These are phyloP conservation scores for Pluvianellus socialis DNA, from an alignment of 2,113 vertebrate species.

Conservation along the genomic window DNA sequence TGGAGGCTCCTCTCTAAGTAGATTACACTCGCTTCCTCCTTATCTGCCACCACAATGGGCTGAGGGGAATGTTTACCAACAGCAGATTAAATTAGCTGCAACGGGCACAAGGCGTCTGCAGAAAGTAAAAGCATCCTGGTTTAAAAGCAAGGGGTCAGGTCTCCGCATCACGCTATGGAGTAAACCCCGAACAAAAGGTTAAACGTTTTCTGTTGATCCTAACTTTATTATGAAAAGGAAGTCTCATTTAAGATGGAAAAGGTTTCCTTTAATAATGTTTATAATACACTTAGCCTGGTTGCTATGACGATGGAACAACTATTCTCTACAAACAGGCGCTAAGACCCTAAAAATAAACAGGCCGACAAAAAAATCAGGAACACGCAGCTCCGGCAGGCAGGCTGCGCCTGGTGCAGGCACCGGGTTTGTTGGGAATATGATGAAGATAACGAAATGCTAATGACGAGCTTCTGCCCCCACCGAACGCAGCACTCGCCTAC, in stretches of 20 bases:
- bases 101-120: accelerated
- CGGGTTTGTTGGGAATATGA: accelerated
- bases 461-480: neutral
- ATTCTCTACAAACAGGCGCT: constrained; percentile 51
- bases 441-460: neutral
- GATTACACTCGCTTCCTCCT: neutral
- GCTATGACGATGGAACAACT: constrained; percentile 60
- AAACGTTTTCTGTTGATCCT: neutral
- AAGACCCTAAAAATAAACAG: constrained; percentile 62
- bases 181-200: neutral
- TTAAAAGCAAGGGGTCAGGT: neutral
- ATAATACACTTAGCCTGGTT: constrained; percentile 57
- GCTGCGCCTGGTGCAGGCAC: neutral
- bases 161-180: neutral
- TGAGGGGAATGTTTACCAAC: neutral
- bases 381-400: neutral
- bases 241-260: neutral
- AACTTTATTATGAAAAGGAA: neutral
- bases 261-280: constrained; percentile 57
- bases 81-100: neutral
- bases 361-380: neutral
- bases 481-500: neutral
- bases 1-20: neutral
- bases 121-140: neutral
- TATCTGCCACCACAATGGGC: neutral